Evolutionary conservation across 2,113 vertebrate genomes (phyloP).

Genomic region (Ascaphus truei): DNA sequence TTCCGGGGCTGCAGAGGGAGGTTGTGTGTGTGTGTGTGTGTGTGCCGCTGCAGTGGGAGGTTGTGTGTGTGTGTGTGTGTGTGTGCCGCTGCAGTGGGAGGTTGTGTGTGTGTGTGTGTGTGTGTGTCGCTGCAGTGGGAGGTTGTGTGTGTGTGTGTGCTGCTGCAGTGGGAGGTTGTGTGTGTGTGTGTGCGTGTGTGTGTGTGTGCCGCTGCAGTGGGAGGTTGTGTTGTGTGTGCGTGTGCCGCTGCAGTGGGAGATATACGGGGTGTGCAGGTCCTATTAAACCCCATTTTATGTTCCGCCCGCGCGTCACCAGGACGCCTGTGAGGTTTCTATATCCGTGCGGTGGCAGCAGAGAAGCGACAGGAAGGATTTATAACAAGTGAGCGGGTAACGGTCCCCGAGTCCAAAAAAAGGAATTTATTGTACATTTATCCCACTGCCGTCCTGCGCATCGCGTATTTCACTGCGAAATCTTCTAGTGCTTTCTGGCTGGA

Average conservation of each 20-base stretch:
- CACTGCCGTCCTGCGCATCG: not conserved
- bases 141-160: no score
- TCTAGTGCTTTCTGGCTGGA: not conserved
- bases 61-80: no score
- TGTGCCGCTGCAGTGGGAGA: slow-evolving; percentile 17
- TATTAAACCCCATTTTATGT: slow-evolving; percentile 30
- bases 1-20: no score
- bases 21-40: no score
- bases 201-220: not conserved
- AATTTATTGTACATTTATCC: not conserved
- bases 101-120: no score
- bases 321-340: slow-evolving; percentile 22
- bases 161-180: no score
- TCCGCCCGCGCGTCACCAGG: slow-evolving; percentile 17
- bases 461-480: slow-evolving; percentile 8
- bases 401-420: not conserved
- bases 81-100: no score
- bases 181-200: no score
- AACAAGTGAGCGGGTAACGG: not conserved
- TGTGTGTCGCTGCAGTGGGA: no score
- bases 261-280: slow-evolving; percentile 34
- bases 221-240: not conserved
- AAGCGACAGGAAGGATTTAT: slow-evolving; percentile 5
- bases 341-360: slow-evolving; percentile 2
- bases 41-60: no score